phyloP scores from a whole-genome alignment of 35 echinoderm and acorn worm species.

The Hemicentrotus pulcherrimus region DNA sequence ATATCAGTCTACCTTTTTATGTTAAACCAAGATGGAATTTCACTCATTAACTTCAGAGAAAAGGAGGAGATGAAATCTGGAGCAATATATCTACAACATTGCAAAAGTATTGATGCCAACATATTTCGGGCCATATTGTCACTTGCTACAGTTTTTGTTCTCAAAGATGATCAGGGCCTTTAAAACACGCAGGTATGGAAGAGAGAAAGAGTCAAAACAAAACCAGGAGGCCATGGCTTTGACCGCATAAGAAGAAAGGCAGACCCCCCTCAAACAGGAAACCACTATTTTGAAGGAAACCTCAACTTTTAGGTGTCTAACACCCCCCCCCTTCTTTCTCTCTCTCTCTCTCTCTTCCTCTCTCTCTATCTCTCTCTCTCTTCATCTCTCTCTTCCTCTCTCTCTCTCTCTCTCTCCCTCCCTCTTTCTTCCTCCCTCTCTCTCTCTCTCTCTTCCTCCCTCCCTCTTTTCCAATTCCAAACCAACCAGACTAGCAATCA shows the following conservation, averaged over 20 bases:
- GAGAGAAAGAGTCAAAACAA: constrained; percentile 14
- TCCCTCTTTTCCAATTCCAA: neutral
- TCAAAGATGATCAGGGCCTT: neutral
- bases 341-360: neutral
- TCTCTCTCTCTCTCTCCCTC: neutral
- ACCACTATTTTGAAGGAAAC: constrained; percentile 23
- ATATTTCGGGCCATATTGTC: too few species aligned
- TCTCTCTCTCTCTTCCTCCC: neutral
- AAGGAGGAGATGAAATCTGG: too few species aligned
- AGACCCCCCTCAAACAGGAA: constrained; percentile 22
- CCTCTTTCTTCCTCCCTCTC: neutral
- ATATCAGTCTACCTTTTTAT: too few species aligned
- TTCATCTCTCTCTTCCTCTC: neutral
- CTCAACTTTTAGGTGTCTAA: neutral
- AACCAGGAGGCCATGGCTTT: constrained; percentile 22
- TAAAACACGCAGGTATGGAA: neutral
- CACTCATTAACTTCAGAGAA: too few species aligned
- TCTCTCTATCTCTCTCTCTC: neutral
- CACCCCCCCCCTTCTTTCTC: neutral
- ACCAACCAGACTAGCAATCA: neutral
- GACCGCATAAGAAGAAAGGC: constrained; percentile 7
- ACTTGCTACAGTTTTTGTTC: too few species aligned
- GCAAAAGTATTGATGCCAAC: too few species aligned
- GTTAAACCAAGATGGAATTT: too few species aligned
- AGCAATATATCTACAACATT: too few species aligned